These are phyloP conservation scores for Battus philenor DNA, from an alignment of 1,140 invertebrate species.

Conservation along the genomic window DNA sequence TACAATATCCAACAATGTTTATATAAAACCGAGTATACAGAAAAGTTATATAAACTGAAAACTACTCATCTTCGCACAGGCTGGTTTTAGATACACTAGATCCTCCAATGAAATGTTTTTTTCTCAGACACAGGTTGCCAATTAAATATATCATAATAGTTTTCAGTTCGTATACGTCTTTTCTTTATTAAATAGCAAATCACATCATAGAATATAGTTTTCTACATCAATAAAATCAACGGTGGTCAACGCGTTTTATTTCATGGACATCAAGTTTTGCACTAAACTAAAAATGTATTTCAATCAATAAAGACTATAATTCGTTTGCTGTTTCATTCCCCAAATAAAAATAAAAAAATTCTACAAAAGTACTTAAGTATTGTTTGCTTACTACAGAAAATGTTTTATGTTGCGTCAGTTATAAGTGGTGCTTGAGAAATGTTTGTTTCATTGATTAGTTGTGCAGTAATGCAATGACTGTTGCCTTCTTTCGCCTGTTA, in stretches of 20 bases:
- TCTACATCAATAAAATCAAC: conserved; percentile 14
- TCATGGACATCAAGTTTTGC: conserved; percentile 9
- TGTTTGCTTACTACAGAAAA: conserved; percentile 16
- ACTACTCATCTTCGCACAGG: conserved; percentile 3
- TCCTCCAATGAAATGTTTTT: too few species aligned
- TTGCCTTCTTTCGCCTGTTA: conserved; percentile 55
- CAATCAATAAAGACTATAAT: neutral
- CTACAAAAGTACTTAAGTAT: conserved; percentile 5
- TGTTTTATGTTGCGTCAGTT: conserved; percentile 22
- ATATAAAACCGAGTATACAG: conserved; percentile 24
- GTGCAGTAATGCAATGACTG: conserved; percentile 55
- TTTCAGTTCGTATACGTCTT: conserved; percentile 17
- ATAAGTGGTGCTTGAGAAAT: conserved; percentile 44
- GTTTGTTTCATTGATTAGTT: conserved; percentile 38
- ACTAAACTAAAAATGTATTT: conserved; percentile 8
- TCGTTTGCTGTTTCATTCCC: conserved; percentile 9
- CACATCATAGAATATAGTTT: conserved; percentile 16
- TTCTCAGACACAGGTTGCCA: neutral
- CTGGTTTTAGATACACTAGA: too few species aligned
- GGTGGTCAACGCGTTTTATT: neutral
- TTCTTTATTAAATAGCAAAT: conserved; percentile 16
- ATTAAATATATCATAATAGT: conserved; percentile 9
- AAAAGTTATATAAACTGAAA: conserved; percentile 20
- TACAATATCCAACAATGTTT: conserved; percentile 24
- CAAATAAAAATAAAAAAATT: conserved; percentile 13